phyloP scores from a whole-genome alignment of 1,140 invertebrate genomes.

The Ceratina japonica region DNA sequence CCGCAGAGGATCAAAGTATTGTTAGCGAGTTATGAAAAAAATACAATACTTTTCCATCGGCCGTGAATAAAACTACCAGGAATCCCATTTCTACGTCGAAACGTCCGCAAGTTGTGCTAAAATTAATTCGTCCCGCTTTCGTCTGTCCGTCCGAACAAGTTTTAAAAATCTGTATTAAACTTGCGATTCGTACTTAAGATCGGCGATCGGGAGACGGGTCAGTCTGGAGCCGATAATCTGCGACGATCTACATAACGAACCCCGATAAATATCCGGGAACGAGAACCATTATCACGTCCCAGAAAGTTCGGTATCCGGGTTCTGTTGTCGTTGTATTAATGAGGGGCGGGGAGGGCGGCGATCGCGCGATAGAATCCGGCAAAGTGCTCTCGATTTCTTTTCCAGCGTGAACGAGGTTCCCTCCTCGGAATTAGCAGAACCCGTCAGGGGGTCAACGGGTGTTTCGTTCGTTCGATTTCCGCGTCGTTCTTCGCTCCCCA shows the following conservation, averaged over 20 bases:
- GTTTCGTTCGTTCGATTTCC: slow-evolving; percentile 15
- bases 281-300: slow-evolving; percentile 42
- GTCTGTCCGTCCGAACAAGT: too few relatives aligned
- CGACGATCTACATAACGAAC: slow-evolving; percentile 25
- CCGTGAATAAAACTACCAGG: slow-evolving; percentile 36
- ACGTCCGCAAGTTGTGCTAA: too few relatives aligned
- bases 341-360: slow-evolving; percentile 13
- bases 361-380: slow-evolving; percentile 29
- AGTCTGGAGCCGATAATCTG: slow-evolving; percentile 7
- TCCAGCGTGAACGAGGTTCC: slow-evolving; percentile 45
- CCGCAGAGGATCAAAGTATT: slow-evolving; percentile 44
- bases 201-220: not conserved
- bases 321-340: slow-evolving; percentile 37
- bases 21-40: slow-evolving; percentile 31
- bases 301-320: slow-evolving; percentile 29
- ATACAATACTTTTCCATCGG: slow-evolving; percentile 22
- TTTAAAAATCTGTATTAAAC: too few relatives aligned
- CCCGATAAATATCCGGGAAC: slow-evolving; percentile 36
- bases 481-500: not conserved
- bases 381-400: slow-evolving; percentile 47
- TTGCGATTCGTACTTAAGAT: too few relatives aligned
- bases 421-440: slow-evolving; percentile 50
- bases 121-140: too few relatives aligned
- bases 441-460: slow-evolving; percentile 19
- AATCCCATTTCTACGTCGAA: not conserved